Percentiles rank a stretch among this genome's conserved stretches.
phyloP scores from a whole-genome alignment of 2,797 vertebrate species.

The Fundulus diaphanus region DNA sequence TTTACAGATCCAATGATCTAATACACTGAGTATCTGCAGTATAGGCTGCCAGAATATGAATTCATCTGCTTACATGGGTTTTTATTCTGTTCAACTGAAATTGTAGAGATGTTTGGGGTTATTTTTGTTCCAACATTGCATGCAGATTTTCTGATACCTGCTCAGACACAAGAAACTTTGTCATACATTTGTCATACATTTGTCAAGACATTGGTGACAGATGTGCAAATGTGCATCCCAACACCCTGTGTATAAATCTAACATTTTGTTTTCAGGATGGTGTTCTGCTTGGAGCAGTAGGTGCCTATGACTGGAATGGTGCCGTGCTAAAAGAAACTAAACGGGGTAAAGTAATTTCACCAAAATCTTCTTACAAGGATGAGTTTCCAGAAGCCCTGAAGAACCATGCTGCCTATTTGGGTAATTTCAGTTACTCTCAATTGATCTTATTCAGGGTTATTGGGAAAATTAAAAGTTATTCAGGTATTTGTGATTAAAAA shows the following conservation, averaged over 20 bases:
- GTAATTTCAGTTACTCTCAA: conserved; percentile 68
- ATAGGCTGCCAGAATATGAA: neutral
- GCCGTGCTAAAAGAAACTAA: conserved; percentile 95
- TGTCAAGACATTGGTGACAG: no score
- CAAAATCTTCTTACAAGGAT: conserved; percentile 87
- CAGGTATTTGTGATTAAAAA: neutral
- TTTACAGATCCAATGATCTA: conserved; percentile 15
- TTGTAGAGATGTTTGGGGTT: no score
- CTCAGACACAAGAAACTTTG: no score
- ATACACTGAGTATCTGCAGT: conserved; percentile 29
- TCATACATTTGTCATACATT: no score
- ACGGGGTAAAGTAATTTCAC: conserved; percentile 88
- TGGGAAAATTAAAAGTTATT: neutral
- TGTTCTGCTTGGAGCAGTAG: conserved; percentile 91
- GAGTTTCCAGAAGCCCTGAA: conserved; percentile 96
- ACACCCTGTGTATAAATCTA: neutral
- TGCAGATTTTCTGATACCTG: neutral
- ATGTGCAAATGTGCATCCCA: neutral
- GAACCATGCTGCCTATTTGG: conserved; percentile 93
- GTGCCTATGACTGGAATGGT: conserved; percentile 96
- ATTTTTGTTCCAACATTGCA: no score
- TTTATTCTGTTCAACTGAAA: neutral
- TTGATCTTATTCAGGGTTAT: neutral
- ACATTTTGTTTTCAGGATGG: conserved; percentile 84
- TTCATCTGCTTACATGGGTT: conserved; percentile 3